Conservation (phyloP, 2,888 invertebrate species). For the Dolichopus griseipennis region DNA sequence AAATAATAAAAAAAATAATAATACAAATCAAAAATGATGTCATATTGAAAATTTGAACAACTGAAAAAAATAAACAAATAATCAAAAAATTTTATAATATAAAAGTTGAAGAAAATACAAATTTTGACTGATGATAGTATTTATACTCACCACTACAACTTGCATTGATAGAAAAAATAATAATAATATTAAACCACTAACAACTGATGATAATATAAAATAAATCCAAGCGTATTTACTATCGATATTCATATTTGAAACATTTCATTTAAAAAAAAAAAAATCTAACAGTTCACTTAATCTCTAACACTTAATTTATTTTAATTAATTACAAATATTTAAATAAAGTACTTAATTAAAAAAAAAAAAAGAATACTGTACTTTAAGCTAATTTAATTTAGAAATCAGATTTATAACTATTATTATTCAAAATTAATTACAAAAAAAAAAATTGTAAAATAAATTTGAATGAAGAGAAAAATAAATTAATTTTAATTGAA, state of each 20-base stretch:
- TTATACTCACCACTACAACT: background rate
- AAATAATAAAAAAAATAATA: too few species aligned
- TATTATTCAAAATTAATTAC: background rate
- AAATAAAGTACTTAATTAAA: background rate
- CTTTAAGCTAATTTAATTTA: background rate
- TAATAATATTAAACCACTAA: background rate
- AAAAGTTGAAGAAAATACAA: too few species aligned
- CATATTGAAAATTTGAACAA: background rate
- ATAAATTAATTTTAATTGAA: too few species aligned
- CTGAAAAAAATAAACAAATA: background rate
- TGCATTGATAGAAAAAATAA: background rate
- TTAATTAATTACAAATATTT: background rate
- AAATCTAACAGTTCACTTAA: too few species aligned
- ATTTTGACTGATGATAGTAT: too few species aligned
- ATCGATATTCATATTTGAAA: background rate
- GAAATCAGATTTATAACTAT: too few species aligned
- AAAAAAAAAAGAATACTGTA: background rate
- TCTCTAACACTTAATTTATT: too few species aligned
- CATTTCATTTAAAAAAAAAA: too few species aligned
- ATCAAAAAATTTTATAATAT: too few species aligned
- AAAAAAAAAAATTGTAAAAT: too few species aligned
- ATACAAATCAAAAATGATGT: background rate
- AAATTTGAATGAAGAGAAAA: too few species aligned
- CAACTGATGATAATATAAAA: background rate
- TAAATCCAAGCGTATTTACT: background rate